Evolutionary conservation across 2,113 vertebrate genomes (phyloP), one percentile per base, ranked within the genome.

Genomic region (Pygoscelis antarcticus): DNA sequence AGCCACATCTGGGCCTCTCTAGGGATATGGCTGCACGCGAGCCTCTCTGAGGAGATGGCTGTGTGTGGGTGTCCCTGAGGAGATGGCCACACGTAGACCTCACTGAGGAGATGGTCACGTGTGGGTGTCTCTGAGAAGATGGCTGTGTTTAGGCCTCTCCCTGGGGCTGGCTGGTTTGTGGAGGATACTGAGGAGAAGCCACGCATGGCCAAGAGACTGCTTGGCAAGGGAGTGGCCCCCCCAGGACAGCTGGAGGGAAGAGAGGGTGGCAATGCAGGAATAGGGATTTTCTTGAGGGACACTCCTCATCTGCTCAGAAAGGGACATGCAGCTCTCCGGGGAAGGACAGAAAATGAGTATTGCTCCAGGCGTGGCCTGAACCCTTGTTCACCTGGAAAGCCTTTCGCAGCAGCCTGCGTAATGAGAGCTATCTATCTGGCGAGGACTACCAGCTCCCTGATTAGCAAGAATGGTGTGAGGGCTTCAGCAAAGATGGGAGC

Each of bases 391-490:
- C 15, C 64, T 55, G 55, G 29, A 86, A 92, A 81, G 5, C 11
- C 36, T 5, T 0, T 58, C 2, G 3, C 1, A 7, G 42, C 38
- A 82, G 18, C 34, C 21, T 75, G 0, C 1, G 1, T 23, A 52
- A 57, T 2, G 4, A 38, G 17, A 86, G 6, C 20, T 21, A 5
- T 34, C 17, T 54, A 2, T 57, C 16, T 65, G 34, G 22, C 5
- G 7, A 26, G 20, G 3, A 58, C 21, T 29, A 42, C 40, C 25
- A 75, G 22, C 44, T 74, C 11, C 30, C 26, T 49, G 40, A 10
- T 29, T 40, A 62, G 51, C 29, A 60, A 52, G 46, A 42, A 13
- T 18, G 4, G 18, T 27, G n/a, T 46, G 74, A 82, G 7, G 16
- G 13, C 49, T 88, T 70, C 62, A 69, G 40, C 8, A 86, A 60